These are phyloP conservation scores for Trogon surrucura DNA, from an alignment of 2,113 vertebrate species.

Conservation along the genomic window DNA sequence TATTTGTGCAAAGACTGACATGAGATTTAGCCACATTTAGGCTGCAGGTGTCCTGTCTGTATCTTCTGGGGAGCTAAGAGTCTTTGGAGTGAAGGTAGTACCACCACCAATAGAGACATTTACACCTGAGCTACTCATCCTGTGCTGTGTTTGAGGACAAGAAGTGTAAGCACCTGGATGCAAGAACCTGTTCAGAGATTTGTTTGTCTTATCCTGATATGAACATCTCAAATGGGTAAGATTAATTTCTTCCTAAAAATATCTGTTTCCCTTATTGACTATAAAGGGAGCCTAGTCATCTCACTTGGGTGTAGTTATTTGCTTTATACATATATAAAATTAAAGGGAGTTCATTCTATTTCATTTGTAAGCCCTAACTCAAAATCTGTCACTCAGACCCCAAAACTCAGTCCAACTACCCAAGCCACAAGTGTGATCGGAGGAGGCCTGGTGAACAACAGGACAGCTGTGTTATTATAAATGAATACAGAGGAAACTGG, in stretches of 20 bases:
- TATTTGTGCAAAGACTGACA: not conserved
- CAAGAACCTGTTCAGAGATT: not conserved
- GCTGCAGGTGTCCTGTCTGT: not conserved
- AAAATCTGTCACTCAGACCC: not conserved
- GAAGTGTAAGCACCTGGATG: not conserved
- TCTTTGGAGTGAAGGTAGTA: not conserved
- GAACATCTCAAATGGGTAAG: not conserved
- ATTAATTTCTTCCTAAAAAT: not conserved
- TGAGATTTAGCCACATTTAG: not conserved
- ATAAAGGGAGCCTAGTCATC: not conserved
- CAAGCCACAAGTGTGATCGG: not conserved
- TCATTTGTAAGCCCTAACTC: not conserved
- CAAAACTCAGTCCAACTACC: not conserved
- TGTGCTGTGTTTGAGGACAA: not conserved
- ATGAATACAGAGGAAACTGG: not conserved
- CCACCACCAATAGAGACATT: fast-evolving
- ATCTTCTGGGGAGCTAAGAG: not conserved
- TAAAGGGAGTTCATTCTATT: not conserved
- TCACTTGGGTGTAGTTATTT: not conserved
- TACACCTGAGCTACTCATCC: not conserved
- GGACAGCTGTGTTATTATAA: not conserved
- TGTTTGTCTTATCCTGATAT: not conserved
- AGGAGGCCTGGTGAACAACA: not conserved
- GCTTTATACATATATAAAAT: not conserved
- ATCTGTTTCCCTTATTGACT: not conserved